phyloP scores from a whole-genome alignment of 1,140 invertebrate species.

The Pseudomyrmex pallidus region DNA sequence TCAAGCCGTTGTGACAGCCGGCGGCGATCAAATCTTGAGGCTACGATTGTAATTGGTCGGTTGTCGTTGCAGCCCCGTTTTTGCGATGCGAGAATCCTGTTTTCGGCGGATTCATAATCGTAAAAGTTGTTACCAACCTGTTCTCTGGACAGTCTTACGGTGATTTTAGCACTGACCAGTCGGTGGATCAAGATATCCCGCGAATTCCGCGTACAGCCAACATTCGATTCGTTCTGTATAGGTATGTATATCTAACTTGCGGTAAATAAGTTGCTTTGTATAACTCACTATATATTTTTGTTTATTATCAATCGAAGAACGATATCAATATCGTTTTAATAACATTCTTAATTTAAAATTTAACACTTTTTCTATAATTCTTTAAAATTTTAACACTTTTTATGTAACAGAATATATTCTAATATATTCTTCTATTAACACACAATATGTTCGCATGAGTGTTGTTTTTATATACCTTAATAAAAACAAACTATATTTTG shows the following conservation, averaged over 20 bases:
- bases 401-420: too few relatives aligned
- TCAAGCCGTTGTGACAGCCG: background rate
- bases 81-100: constrained; percentile 55
- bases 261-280: background rate
- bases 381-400: too few relatives aligned
- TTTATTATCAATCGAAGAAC: too few relatives aligned
- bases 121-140: constrained; percentile 55
- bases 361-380: too few relatives aligned
- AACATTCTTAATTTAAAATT: too few relatives aligned
- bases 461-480: too few relatives aligned
- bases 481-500: too few relatives aligned
- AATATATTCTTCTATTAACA: too few relatives aligned
- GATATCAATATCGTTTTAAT: too few relatives aligned
- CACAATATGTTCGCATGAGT: too few relatives aligned
- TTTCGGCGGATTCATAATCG: constrained; percentile 58
- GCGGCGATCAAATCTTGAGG: constrained; percentile 9
- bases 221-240: background rate
- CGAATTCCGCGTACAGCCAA: background rate
- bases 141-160: constrained; percentile 33
- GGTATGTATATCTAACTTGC: background rate
- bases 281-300: background rate
- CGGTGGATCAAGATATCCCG: constrained; percentile 9
- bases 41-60: constrained; percentile 11
- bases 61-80: constrained; percentile 18
- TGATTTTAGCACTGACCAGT: constrained; percentile 32